Conservation (phyloP, 1,140 invertebrate genomes). For the Drosophila elegans region DNA sequence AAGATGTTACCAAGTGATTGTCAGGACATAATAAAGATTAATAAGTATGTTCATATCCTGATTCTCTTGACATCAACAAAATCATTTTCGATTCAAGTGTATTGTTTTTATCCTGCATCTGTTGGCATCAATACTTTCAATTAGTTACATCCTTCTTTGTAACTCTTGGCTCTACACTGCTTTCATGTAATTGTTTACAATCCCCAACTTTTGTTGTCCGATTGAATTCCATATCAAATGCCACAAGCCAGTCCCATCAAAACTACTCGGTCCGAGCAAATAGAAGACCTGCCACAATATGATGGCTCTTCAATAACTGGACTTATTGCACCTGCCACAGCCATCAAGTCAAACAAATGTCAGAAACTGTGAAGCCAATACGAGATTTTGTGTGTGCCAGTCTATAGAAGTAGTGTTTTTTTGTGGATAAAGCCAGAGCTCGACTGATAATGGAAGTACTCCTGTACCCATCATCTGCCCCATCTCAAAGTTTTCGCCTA, state of each 20-base stretch:
- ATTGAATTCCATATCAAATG: conserved; percentile 29
- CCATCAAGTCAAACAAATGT: conserved; percentile 66
- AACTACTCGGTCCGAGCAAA: conserved; percentile 10
- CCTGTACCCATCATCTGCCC: neutral
- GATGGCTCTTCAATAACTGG: conserved; percentile 48
- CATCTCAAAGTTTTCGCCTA: conserved; percentile 25
- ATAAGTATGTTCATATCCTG: no score
- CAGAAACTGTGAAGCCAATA: conserved; percentile 64
- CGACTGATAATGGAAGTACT: conserved; percentile 54
- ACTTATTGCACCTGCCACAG: conserved; percentile 52
- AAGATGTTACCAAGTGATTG: no score
- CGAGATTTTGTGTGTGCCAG: conserved; percentile 37
- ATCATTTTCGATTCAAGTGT: neutral
- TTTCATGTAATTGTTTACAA: conserved; percentile 30
- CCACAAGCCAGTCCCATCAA: neutral
- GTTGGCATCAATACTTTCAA: conserved; percentile 4
- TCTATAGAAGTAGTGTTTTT: neutral
- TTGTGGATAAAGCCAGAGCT: conserved; percentile 35
- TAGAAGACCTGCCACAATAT: conserved; percentile 47
- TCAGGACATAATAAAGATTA: no score
- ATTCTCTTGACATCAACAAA: no score
- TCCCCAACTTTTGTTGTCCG: conserved; percentile 25
- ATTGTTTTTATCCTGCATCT: no score
- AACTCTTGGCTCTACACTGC: neutral
- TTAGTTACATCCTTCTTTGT: neutral